phyloP scores from a whole-genome alignment of 2,797 vertebrate species.

The Artibeus lituratus region DNA sequence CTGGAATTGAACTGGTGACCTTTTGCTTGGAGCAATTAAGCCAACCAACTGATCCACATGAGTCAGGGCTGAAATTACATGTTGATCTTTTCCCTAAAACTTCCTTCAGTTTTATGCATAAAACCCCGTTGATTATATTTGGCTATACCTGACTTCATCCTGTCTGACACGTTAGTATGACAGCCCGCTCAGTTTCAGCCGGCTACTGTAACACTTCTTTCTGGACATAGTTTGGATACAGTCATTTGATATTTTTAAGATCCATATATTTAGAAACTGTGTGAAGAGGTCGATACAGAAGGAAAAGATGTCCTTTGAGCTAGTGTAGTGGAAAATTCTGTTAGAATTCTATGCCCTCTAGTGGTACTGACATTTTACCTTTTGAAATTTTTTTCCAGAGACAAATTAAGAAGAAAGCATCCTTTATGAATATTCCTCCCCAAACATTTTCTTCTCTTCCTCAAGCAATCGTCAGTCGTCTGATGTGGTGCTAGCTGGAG shows the following conservation, averaged over 20 bases:
- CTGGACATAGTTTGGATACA: conserved; percentile 18
- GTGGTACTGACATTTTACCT: conserved; percentile 77
- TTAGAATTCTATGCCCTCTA: conserved; percentile 86
- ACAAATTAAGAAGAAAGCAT: conserved; percentile 6
- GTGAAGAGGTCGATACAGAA: neutral
- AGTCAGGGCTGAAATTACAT: neutral
- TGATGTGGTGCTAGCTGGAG: neutral
- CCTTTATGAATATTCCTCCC: neutral
- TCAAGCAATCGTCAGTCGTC: neutral
- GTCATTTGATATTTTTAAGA: conserved; percentile 25
- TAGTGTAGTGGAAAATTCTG: conserved; percentile 62
- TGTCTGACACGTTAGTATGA: conserved; percentile 38
- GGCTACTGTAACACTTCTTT: conserved; percentile 16
- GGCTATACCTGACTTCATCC: conserved; percentile 60
- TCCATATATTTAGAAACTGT: conserved; percentile 24
- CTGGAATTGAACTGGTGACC: neutral
- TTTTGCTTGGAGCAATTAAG: neutral
- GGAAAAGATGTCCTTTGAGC: neutral
- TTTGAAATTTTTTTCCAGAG: neutral
- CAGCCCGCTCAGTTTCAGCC: neutral
- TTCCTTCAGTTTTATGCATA: conserved; percentile 29
- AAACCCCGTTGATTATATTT: conserved; percentile 39
- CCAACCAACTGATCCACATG: neutral
- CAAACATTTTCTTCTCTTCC: neutral
- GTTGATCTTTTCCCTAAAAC: neutral